Percentiles rank a stretch among this genome's conserved stretches.
phyloP scores from a whole-genome alignment of 2,888 invertebrate species.

The Tanaodytes sp. region DNA sequence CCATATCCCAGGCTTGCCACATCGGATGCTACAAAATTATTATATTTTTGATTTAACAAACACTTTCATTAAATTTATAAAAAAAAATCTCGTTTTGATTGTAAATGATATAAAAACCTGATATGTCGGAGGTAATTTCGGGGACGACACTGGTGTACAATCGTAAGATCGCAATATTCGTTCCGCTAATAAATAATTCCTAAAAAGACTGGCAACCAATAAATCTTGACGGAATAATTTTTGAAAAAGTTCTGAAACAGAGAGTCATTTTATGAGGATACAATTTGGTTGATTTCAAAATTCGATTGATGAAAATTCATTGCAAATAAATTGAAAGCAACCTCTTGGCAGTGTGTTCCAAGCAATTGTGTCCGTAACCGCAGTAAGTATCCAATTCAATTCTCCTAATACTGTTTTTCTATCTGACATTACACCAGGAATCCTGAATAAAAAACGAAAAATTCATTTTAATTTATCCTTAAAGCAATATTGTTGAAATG shows the following conservation, averaged over 20 bases:
- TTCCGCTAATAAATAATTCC: constrained; percentile 97
- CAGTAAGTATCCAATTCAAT: constrained; percentile 99
- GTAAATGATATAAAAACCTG: no score
- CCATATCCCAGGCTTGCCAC: constrained; percentile 99
- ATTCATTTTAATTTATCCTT: no score
- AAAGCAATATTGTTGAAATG: no score
- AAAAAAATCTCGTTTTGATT: constrained; percentile 39
- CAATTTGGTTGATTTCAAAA: no score
- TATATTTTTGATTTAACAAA: constrained; percentile 74
- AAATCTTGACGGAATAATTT: constrained; percentile 97
- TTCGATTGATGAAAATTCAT: no score
- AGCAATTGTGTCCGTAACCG: constrained; percentile 99
- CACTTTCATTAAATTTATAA: neutral
- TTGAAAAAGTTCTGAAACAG: constrained; percentile 91
- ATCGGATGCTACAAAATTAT: constrained; percentile 80
- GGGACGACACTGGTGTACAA: constrained; percentile 95
- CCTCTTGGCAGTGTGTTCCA: constrained; percentile 96
- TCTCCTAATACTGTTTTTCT: constrained; percentile 98
- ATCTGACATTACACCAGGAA: constrained; percentile 95
- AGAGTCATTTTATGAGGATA: no score
- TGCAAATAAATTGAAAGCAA: constrained; percentile 63
- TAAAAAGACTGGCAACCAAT: constrained; percentile 96
- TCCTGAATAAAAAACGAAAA: constrained; percentile 80
- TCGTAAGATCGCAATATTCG: constrained; percentile 96
- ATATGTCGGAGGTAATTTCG: constrained; percentile 91